Evolutionary conservation across 2,888 invertebrate genomes (phyloP).

Genomic region (Philopedon plagiatum): DNA sequence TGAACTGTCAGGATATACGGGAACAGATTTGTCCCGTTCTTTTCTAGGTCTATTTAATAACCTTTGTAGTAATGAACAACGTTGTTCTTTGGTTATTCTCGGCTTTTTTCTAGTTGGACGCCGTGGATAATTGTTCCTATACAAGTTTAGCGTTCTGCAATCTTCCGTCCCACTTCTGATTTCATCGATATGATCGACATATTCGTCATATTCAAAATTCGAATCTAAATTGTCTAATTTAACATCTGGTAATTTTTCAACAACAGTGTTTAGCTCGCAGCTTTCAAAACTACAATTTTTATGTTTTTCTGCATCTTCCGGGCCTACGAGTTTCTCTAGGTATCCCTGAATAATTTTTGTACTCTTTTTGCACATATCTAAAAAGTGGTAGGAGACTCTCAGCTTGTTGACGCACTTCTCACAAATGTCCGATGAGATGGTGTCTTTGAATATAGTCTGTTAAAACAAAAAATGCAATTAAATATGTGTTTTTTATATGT

Average conservation of each 20-base stretch:
- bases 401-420: conserved; percentile 65
- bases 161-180: conserved; percentile 28
- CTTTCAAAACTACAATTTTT: conserved; percentile 56
- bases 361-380: conserved; percentile 66
- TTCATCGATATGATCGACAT: too few species aligned
- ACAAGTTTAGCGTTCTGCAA: neutral
- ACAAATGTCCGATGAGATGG: conserved; percentile 65
- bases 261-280: conserved; percentile 61
- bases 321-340: conserved; percentile 58
- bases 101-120: conserved; percentile 40
- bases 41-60: conserved; percentile 57
- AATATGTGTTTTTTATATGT: too few species aligned
- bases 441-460: conserved; percentile 65
- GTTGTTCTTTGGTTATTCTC: conserved; percentile 65
- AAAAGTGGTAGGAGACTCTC: conserved; percentile 65
- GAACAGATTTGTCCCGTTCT: conserved; percentile 51
- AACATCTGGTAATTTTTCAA: conserved; percentile 55
- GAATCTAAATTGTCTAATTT: neutral
- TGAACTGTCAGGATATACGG: conserved; percentile 2
- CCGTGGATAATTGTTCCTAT: neutral
- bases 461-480: conserved; percentile 45
- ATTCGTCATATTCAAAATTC: conserved; percentile 3
- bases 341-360: conserved; percentile 64
- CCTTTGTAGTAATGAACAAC: conserved; percentile 65
- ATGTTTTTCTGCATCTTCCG: neutral